Conservation (phyloP, 2,797 vertebrate genomes). For the Calcarius lapponicus region DNA sequence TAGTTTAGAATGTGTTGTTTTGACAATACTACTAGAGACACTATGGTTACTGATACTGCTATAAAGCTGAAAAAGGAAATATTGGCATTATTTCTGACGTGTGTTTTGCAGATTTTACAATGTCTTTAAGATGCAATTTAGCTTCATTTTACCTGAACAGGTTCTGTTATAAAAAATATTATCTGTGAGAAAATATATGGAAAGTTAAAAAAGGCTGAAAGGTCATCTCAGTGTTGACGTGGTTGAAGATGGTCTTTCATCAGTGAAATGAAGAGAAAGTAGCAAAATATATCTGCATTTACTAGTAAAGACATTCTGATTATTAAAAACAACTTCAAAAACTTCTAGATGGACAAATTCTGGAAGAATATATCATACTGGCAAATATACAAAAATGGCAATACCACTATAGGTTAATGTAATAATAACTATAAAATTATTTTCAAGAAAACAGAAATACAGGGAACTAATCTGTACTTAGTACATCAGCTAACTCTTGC, state of each 20-base stretch:
- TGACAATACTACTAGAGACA: not conserved
- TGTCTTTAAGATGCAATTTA: not conserved
- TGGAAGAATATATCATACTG: not conserved
- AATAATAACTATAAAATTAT: not conserved
- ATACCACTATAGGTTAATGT: not conserved
- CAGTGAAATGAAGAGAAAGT: not conserved
- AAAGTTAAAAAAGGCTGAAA: not conserved
- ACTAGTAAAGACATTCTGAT: not conserved
- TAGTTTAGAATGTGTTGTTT: not conserved
- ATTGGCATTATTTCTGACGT: not conserved
- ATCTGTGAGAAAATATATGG: not conserved
- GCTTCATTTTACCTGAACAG: not conserved
- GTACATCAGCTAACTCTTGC: not conserved
- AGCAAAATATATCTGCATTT: not conserved
- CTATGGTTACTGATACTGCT: not conserved
- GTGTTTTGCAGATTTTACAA: not conserved
- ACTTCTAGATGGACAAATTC: not conserved
- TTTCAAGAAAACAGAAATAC: not conserved
- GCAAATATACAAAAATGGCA: not conserved
- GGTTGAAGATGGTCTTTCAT: not conserved
- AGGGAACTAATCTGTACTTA: not conserved
- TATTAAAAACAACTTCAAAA: not conserved
- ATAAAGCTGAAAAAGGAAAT: not conserved
- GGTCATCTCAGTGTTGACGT: not conserved
- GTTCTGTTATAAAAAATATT: not conserved